Evolutionary conservation across 2,888 invertebrate species (phyloP).

Genomic region (Campoplex capitator): DNA sequence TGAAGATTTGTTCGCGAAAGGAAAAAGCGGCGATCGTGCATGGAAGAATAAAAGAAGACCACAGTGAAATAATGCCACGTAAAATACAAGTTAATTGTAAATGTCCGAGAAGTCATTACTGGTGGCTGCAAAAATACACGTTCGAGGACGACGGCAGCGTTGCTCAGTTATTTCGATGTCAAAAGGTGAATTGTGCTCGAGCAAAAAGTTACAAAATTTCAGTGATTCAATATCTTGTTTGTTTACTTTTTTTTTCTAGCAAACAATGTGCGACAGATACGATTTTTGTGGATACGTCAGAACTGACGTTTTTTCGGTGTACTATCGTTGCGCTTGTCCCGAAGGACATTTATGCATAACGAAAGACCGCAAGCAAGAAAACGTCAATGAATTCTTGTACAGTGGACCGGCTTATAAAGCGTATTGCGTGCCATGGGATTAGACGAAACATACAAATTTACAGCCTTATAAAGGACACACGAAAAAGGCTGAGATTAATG

Average conservation of each 20-base stretch:
- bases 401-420: constrained; percentile 87
- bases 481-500: background rate
- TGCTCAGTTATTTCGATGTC: constrained; percentile 85
- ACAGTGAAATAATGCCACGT: constrained; percentile 83
- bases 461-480: background rate
- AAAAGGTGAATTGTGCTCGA: constrained; percentile 74
- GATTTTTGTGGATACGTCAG: constrained; percentile 88
- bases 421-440: constrained; percentile 84
- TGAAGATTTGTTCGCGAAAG: constrained; percentile 83
- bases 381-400: constrained; percentile 87
- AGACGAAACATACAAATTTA: background rate
- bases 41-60: constrained; percentile 84
- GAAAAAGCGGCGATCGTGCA: constrained; percentile 84
- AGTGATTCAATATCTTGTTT: constrained; percentile 11
- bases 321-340: constrained; percentile 88
- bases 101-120: constrained; percentile 86
- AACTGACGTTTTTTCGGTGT: constrained; percentile 87
- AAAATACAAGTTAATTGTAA: constrained; percentile 85
- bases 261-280: constrained; percentile 85
- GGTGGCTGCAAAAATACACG: constrained; percentile 84
- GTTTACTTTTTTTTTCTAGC: constrained; percentile 73
- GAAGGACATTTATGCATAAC: constrained; percentile 87
- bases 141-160: constrained; percentile 76
- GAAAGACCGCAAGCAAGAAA: constrained; percentile 83
- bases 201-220: background rate